Evolutionary conservation across 2,797 vertebrate genomes (phyloP).

Genomic region (Channa striata): DNA sequence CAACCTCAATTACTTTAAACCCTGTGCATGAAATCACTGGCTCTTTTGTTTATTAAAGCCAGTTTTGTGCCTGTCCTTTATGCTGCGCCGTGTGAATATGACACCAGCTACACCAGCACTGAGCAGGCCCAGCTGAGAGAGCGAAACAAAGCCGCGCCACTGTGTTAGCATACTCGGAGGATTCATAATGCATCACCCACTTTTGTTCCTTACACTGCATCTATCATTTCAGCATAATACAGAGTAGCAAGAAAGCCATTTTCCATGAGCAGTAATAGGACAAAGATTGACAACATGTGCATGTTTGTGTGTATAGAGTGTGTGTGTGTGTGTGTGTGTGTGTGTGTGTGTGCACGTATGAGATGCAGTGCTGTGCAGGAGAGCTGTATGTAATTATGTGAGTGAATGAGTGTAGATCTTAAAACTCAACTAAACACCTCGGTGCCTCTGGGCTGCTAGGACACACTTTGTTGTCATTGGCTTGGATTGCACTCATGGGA

Average conservation of each 20-base stretch:
- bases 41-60: constrained; percentile 10
- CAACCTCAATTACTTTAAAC: no score
- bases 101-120: constrained; percentile 57
- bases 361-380: constrained; percentile 30
- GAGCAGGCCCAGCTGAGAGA: constrained; percentile 47
- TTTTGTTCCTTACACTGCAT: constrained; percentile 74
- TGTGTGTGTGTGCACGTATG: constrained; percentile 2
- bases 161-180: constrained; percentile 67
- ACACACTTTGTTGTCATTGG: constrained; percentile 75
- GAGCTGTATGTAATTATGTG: constrained; percentile 56
- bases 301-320: constrained; percentile 5
- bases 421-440: constrained; percentile 71
- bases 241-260: constrained; percentile 60
- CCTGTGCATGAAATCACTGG: no score
- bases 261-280: constrained; percentile 68
- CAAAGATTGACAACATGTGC: constrained; percentile 65
- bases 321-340: not conserved
- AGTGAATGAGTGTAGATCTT: constrained; percentile 62
- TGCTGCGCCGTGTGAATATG: constrained; percentile 65
- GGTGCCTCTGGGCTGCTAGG: constrained; percentile 64
- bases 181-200: constrained; percentile 77
- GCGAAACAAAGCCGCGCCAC: constrained; percentile 69
- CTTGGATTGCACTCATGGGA: constrained; percentile 73
- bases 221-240: constrained; percentile 70
- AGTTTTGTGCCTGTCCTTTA: constrained; percentile 24